Percentiles rank a stretch among this genome's conserved stretches.
Evolutionary conservation across 53 echinoderm and acorn worm genomes (phyloP).

Genomic region (Stichopus horrens): DNA sequence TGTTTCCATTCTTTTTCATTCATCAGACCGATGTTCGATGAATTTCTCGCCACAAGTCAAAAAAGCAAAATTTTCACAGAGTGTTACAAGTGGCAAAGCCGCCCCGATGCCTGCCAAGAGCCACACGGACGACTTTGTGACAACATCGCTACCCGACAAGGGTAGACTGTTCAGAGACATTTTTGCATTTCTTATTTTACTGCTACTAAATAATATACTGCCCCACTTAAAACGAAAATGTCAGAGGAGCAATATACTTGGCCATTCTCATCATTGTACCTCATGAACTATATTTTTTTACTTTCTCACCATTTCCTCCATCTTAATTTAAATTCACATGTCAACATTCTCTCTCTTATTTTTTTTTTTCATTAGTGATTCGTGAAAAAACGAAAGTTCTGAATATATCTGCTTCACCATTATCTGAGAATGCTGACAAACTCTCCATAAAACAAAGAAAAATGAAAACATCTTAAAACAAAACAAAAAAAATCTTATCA

Average conservation of each 20-base stretch:
- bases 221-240: not conserved
- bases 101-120: too few relatives aligned
- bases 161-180: not conserved
- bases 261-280: not conserved
- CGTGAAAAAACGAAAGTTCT: not conserved
- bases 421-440: slow-evolving; percentile 17
- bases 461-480: not conserved
- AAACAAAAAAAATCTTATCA: slow-evolving; percentile 10
- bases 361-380: not conserved
- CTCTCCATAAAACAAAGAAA: slow-evolving; percentile 18
- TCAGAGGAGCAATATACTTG: not conserved
- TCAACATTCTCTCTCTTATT: not conserved
- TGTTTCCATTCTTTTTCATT: not conserved
- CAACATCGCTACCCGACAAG: not conserved
- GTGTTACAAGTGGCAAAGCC: too few relatives aligned
- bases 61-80: not conserved
- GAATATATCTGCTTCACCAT: slow-evolving; percentile 6
- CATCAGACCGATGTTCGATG: not conserved
- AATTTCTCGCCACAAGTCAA: not conserved
- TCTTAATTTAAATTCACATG: not conserved
- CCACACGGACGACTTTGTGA: not conserved
- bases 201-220: not conserved
- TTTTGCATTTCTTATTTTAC: not conserved
- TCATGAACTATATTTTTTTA: not conserved
- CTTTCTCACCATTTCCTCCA: not conserved